phyloP scores from a whole-genome alignment of 2,888 invertebrate species.

The Clunio marinus region DNA sequence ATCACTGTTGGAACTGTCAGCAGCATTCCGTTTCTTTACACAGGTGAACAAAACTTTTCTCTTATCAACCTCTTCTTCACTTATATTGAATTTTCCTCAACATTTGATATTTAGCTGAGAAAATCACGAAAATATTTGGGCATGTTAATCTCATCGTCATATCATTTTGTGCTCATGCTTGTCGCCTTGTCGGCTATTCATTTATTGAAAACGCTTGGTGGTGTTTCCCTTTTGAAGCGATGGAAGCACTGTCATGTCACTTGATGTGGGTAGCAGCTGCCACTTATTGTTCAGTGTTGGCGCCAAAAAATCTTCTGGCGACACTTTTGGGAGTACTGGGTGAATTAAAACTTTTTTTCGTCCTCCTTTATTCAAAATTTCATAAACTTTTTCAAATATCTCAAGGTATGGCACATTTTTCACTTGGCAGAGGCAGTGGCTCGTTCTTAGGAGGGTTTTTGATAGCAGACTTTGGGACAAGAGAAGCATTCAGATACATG shows the following conservation, averaged over 20 bases:
- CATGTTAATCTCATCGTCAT: conserved; percentile 79
- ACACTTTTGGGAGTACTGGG: conserved; percentile 83
- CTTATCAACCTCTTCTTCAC: no score
- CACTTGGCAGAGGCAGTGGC: conserved; percentile 77
- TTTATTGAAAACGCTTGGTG: conserved; percentile 82
- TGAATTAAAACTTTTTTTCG: no score
- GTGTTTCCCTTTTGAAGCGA: conserved; percentile 83
- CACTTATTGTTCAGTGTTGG: conserved; percentile 78
- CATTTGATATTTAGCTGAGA: no score
- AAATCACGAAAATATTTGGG: conserved; percentile 74
- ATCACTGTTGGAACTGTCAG: conserved; percentile 79
- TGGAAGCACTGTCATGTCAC: conserved; percentile 80
- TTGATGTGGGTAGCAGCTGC: conserved; percentile 90
- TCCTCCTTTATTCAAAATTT: no score
- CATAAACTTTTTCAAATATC: no score
- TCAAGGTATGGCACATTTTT: conserved; percentile 89
- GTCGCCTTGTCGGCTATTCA: conserved; percentile 76
- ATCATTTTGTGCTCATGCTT: conserved; percentile 79
- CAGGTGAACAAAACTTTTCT: no score
- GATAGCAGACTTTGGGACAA: conserved; percentile 62
- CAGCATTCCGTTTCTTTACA: conserved; percentile 79
- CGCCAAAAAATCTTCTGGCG: conserved; percentile 76
- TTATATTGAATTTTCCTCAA: no score
- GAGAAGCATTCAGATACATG: conserved; percentile 72
- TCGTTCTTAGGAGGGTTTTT: conserved; percentile 75